These are phyloP conservation scores for Anguilla marmorata DNA, from an alignment of 2,797 vertebrate genomes.

Conservation along the genomic window DNA sequence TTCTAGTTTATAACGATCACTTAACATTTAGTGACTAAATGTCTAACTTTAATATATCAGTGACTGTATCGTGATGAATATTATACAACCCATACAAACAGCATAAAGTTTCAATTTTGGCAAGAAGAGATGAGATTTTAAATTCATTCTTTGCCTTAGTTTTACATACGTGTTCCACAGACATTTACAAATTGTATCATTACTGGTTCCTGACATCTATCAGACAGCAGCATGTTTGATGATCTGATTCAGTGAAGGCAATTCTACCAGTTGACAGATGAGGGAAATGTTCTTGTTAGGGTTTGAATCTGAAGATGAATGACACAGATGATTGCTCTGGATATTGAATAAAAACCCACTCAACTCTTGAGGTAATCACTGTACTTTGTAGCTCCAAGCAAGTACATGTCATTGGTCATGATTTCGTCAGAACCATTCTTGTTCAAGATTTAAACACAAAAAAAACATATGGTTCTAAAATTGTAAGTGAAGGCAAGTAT, in stretches of 20 bases:
- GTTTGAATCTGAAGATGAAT: conserved; percentile 69
- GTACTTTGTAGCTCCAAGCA: conserved; percentile 35
- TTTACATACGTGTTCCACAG: not conserved
- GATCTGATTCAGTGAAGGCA: conserved; percentile 33
- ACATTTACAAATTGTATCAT: not conserved
- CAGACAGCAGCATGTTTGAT: conserved; percentile 48
- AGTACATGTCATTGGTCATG: not conserved
- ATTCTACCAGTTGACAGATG: conserved; percentile 59
- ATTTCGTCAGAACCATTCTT: not conserved
- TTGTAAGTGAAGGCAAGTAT: not conserved
- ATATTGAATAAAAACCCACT: conserved; percentile 68
- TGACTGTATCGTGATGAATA: too few relatives aligned
- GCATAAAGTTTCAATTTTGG: not conserved
- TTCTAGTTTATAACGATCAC: not conserved
- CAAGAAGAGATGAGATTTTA: not conserved
- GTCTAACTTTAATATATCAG: not conserved
- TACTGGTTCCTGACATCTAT: conserved; percentile 23
- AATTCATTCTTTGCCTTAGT: not conserved
- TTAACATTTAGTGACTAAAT: not conserved
- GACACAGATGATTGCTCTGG: conserved; percentile 55
- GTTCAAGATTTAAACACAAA: not conserved
- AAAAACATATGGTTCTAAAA: not conserved
- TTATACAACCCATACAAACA: not conserved
- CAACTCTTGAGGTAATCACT: conserved; percentile 56
- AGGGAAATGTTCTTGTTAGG: conserved; percentile 51